Percentiles rank a stretch among this genome's conserved stretches.
These are phyloP conservation scores for Acrobeloides nanus DNA, from an alignment of 2,888 invertebrate species.

Conservation along the genomic window DNA sequence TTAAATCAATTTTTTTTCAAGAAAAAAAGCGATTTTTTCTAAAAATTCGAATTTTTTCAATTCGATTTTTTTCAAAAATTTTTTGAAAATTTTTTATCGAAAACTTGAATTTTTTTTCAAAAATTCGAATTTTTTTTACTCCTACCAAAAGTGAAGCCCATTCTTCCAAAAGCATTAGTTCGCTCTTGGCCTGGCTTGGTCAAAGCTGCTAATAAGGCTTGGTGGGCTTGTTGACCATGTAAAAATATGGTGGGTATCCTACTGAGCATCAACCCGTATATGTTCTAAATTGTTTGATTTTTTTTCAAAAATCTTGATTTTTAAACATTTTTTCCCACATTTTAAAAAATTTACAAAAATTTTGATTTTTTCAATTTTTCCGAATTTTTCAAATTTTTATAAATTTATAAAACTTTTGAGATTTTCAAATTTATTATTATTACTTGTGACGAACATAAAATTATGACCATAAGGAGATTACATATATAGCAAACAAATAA, in stretches of 20 bases:
- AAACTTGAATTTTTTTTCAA: background rate
- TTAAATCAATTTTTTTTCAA: constrained; percentile 11
- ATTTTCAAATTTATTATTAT: constrained; percentile 9
- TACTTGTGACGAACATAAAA: constrained; percentile 29
- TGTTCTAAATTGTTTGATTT: constrained; percentile 28
- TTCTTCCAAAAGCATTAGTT: constrained; percentile 37
- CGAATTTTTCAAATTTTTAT: background rate
- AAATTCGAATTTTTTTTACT: constrained; percentile 2
- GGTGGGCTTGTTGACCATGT: constrained; percentile 43
- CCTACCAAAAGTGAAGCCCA: constrained; percentile 42
- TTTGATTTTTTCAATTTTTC: background rate
- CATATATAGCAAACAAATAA: constrained; percentile 30
- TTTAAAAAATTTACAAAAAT: constrained; percentile 1
- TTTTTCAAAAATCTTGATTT: too few species aligned
- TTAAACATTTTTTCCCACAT: background rate
- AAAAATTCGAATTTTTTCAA: background rate
- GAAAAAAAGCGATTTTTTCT: background rate
- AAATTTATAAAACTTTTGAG: background rate
- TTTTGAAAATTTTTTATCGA: constrained; percentile 7
- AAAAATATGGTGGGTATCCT: constrained; percentile 35
- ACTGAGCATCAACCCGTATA: constrained; percentile 27
- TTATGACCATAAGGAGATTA: constrained; percentile 24
- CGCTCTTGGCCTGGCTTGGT: constrained; percentile 39
- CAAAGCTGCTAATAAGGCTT: constrained; percentile 37
- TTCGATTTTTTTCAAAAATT: too few species aligned